Conservation (phyloP, 2,113 vertebrate genomes). For the Harpagus bidentatus region DNA sequence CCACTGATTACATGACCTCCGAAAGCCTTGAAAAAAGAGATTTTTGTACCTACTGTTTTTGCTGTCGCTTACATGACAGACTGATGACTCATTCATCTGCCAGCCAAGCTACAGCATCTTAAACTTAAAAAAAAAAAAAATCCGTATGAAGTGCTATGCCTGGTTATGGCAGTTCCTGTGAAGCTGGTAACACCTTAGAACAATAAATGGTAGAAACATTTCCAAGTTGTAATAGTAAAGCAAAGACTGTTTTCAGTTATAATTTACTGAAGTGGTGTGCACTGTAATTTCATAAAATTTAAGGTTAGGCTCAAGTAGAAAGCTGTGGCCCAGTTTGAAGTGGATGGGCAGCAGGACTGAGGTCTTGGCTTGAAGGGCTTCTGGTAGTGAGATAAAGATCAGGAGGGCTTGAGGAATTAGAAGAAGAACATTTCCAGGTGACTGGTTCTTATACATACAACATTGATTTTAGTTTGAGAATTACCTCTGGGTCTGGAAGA, state of each 20-base stretch:
- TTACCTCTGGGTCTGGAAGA: neutral
- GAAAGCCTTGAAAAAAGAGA: neutral
- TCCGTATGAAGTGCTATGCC: neutral
- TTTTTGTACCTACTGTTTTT: conserved; percentile 9
- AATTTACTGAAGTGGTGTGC: neutral
- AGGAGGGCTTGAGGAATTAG: neutral
- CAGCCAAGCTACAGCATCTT: neutral
- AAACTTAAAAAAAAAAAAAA: neutral
- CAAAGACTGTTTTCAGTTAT: neutral
- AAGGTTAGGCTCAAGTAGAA: neutral
- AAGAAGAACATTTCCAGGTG: neutral
- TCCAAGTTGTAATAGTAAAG: neutral
- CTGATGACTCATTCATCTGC: conserved; percentile 28
- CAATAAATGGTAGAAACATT: neutral
- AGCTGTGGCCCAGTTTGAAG: neutral
- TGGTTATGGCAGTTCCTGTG: neutral
- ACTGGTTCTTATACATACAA: neutral
- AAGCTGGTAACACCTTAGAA: neutral
- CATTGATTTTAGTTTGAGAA: neutral
- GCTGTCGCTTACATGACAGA: neutral
- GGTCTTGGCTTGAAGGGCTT: neutral
- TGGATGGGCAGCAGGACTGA: neutral
- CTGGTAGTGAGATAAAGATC: neutral
- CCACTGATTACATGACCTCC: neutral
- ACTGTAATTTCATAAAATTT: neutral